A percentile compares a stretch with the other conserved stretches of the same genome.
Evolutionary conservation across 1,140 invertebrate genomes (phyloP).

Genomic region (Temnothorax nylanderi): DNA sequence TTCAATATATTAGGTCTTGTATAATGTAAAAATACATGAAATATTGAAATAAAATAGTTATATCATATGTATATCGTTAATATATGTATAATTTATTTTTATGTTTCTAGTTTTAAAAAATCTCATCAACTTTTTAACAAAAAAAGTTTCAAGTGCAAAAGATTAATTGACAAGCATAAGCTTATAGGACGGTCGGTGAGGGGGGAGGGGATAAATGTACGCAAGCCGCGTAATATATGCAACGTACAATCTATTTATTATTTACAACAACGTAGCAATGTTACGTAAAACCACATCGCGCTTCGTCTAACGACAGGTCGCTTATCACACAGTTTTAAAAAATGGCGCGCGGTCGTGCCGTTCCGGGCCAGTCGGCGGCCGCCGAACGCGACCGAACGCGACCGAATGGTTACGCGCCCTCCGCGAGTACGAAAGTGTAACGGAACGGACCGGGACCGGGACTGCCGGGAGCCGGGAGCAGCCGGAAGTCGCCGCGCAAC

Average conservation of each 20-base stretch:
- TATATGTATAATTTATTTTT: too few species aligned
- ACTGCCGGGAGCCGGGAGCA: too few species aligned
- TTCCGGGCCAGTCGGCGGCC: not conserved
- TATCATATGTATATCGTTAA: too few species aligned
- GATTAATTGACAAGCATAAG: not conserved
- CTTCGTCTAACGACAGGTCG: slow-evolving; percentile 69
- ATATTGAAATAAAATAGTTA: too few species aligned
- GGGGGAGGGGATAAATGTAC: not conserved
- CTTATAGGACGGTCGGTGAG: not conserved
- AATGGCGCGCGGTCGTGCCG: slow-evolving; percentile 62
- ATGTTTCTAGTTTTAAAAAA: too few species aligned
- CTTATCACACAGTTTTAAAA: slow-evolving; percentile 79
- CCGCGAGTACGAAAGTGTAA: not conserved
- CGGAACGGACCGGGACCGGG: not conserved
- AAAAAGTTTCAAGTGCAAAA: too few species aligned
- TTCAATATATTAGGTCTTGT: too few species aligned
- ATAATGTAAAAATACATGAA: too few species aligned
- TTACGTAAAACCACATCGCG: slow-evolving; percentile 71
- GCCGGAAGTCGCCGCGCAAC: not conserved
- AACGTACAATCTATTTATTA: slow-evolving; percentile 81
- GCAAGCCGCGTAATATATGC: slow-evolving; percentile 61
- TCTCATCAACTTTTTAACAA: too few species aligned
- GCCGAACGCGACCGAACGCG: not conserved
- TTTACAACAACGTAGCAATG: slow-evolving; percentile 79
- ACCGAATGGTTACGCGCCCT: not conserved